Conservation (phyloP, 2,888 invertebrate species). For the Aelia acuminata region DNA sequence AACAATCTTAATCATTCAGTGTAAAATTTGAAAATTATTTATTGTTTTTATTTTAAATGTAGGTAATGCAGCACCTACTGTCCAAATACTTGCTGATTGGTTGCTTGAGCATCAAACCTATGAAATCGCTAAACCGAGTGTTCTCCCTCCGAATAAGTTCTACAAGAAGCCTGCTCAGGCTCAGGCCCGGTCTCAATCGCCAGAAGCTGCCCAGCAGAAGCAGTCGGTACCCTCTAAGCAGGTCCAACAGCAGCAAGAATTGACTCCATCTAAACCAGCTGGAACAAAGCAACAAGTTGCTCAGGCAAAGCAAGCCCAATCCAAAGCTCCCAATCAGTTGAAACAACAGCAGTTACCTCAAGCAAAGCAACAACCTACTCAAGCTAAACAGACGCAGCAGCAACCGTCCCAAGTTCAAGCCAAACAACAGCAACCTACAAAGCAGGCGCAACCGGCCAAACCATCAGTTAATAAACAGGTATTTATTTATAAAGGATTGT, state of each 20-base stretch:
- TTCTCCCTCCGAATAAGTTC: slow-evolving; percentile 58
- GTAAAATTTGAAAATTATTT: slow-evolving; percentile 53
- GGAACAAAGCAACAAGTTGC: neutral
- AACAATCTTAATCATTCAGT: no score
- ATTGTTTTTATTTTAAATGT: slow-evolving; percentile 71
- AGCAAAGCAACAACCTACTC: neutral
- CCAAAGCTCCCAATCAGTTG: slow-evolving; percentile 20
- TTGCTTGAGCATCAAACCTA: slow-evolving; percentile 88
- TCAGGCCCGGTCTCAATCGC: neutral
- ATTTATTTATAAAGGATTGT: neutral
- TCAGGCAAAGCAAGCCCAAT: neutral
- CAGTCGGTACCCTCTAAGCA: slow-evolving; percentile 63
- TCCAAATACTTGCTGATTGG: slow-evolving; percentile 85
- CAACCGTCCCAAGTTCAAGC: slow-evolving; percentile 68
- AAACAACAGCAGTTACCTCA: neutral
- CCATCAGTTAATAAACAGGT: slow-evolving; percentile 45
- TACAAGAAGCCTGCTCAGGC: slow-evolving; percentile 43
- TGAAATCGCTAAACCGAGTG: slow-evolving; percentile 80
- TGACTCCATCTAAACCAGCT: neutral
- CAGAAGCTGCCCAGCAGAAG: neutral
- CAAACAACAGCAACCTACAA: slow-evolving; percentile 60
- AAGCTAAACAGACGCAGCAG: slow-evolving; percentile 60
- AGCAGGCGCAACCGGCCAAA: neutral
- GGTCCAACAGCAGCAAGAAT: slow-evolving; percentile 11
- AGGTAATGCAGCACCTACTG: slow-evolving; percentile 87